A percentile compares a stretch with the other conserved stretches of the same genome.
Evolutionary conservation across 2,888 invertebrate species (phyloP).

Genomic region (Eupithecia abbreviata): DNA sequence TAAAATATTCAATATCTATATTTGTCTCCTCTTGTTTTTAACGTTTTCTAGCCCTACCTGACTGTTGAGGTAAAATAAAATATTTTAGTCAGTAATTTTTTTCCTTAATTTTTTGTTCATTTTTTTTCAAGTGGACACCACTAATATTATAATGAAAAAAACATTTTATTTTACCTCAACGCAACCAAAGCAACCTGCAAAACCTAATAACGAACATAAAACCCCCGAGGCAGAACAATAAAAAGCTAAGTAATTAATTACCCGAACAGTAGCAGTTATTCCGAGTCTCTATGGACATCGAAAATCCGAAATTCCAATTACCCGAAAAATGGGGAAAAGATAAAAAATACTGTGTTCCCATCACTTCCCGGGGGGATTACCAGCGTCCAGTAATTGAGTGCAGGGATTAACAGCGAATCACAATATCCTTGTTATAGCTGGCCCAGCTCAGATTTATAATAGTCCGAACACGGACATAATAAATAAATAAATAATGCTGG

Average conservation of each 20-base stretch:
- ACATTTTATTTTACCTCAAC: not conserved
- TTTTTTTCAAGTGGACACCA: no score
- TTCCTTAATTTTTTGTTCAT: no score
- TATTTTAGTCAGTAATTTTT: no score
- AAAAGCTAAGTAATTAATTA: constrained; percentile 17
- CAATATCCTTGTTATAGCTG: constrained; percentile 50
- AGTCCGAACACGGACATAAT: not conserved
- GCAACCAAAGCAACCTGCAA: not conserved
- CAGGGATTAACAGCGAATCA: constrained; percentile 49
- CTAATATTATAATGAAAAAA: no score
- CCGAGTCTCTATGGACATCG: constrained; percentile 12
- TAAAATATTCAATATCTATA: no score
- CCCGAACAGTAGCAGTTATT: constrained; percentile 8
- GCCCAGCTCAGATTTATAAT: constrained; percentile 20
- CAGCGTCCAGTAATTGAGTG: constrained; percentile 53
- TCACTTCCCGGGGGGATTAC: constrained; percentile 41
- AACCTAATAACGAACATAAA: not conserved
- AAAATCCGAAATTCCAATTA: constrained; percentile 16
- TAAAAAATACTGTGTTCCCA: constrained; percentile 25
- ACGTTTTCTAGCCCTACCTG: no score
- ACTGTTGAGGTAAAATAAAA: no score
- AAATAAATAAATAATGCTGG: no score
- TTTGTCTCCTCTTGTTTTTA: no score
- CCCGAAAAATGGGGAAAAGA: constrained; percentile 18
- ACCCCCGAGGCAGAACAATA: constrained; percentile 9